phyloP scores from a whole-genome alignment of 1,140 invertebrate genomes.

The Euglossa dilemma region DNA sequence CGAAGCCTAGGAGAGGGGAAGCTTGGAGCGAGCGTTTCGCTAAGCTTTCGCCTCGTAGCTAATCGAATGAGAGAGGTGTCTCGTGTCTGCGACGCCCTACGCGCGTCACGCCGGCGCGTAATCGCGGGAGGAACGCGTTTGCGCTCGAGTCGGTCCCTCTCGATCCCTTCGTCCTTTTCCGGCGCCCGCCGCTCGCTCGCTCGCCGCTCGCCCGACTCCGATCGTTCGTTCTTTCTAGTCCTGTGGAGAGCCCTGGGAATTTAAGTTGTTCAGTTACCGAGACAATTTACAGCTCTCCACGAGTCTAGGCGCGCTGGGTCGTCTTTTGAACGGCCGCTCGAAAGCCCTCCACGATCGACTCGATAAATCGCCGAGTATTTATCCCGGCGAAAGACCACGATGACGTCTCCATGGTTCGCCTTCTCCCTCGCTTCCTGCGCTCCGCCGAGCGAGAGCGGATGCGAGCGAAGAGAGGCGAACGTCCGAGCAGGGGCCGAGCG shows the following conservation, averaged over 20 bases:
- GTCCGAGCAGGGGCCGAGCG: not conserved
- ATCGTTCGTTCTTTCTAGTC: conserved; percentile 46
- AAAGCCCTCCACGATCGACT: conserved; percentile 37
- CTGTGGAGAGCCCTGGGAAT: conserved; percentile 45
- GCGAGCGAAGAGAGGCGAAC: not conserved
- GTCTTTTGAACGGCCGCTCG: conserved; percentile 26
- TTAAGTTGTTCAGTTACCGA: conserved; percentile 63
- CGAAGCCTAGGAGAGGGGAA: not conserved
- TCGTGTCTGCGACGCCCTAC: conserved; percentile 18
- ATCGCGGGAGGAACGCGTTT: conserved; percentile 56
- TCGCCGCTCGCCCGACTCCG: not conserved
- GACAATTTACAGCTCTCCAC: conserved; percentile 62
- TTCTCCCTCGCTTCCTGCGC: not conserved
- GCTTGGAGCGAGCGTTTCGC: conserved; percentile 48
- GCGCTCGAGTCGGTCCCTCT: conserved; percentile 13
- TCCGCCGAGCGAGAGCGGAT: not conserved
- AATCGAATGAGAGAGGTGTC: conserved; percentile 67
- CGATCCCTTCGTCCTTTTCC: too few relatives aligned
- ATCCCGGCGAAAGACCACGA: conserved; percentile 18
- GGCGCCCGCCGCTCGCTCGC: not conserved
- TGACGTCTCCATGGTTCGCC: conserved; percentile 1
- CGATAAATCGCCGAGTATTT: conserved; percentile 46
- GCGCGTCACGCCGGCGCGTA: conserved; percentile 42
- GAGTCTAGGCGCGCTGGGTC: not conserved
- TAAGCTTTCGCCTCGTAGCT: conserved; percentile 66